A percentile compares a stretch with the other conserved stretches of the same genome.
These are phyloP conservation scores for Hypotaenidia okinawae DNA, from an alignment of 2,797 vertebrate genomes.

Conservation along the genomic window DNA sequence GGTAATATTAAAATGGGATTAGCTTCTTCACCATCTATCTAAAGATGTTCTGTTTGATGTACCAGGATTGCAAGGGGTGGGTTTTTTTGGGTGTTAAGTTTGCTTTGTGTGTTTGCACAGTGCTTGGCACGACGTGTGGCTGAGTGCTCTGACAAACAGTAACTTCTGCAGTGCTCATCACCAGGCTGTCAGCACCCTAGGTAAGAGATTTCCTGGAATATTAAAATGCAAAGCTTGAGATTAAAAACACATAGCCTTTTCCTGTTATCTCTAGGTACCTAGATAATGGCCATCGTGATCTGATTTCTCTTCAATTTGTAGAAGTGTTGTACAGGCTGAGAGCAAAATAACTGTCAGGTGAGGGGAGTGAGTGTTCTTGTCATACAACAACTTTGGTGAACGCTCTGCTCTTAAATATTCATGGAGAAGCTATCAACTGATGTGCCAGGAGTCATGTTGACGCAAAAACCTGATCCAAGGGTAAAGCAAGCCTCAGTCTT, in stretches of 20 bases:
- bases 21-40: not conserved
- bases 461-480: not conserved
- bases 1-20: not conserved
- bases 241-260: not conserved
- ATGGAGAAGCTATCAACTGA: not conserved
- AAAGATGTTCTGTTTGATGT: rapidly evolving
- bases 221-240: not conserved
- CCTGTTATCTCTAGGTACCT: not conserved
- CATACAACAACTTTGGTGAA: not conserved
- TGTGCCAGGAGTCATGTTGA: not conserved
- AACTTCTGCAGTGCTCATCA: not conserved
- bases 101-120: not conserved
- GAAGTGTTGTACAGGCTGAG: not conserved
- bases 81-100: not conserved
- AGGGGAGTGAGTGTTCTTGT: not conserved
- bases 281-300: not conserved
- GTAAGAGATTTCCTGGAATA: not conserved
- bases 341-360: not conserved
- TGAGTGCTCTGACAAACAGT: not conserved
- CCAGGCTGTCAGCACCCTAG: not conserved
- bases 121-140: not conserved
- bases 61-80: rapidly evolving
- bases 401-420: not conserved
- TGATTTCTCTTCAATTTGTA: not conserved
- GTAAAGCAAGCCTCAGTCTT: not conserved